Evolutionary conservation across 2,113 vertebrate species (phyloP).

Genomic region (Anseranas semipalmata): DNA sequence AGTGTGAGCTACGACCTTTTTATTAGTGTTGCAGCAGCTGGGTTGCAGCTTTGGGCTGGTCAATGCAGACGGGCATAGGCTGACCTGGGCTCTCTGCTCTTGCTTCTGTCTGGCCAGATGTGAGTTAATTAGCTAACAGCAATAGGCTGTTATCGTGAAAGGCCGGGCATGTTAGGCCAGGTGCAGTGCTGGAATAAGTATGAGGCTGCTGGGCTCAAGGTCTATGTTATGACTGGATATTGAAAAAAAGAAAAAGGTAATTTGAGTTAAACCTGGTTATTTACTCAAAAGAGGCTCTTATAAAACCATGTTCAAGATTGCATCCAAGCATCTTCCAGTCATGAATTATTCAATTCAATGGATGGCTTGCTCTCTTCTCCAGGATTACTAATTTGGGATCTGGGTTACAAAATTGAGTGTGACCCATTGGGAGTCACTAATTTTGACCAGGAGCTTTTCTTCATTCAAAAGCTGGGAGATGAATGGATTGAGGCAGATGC

Average conservation of each 20-base stretch:
- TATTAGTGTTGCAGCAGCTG: neutral
- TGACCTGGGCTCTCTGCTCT: neutral
- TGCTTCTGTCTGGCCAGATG: neutral
- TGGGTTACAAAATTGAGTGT: neutral
- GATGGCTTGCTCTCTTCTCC: neutral
- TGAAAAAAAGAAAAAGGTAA: neutral
- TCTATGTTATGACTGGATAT: rapidly evolving
- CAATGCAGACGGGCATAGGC: neutral
- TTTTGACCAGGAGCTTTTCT: neutral
- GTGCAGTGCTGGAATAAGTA: neutral
- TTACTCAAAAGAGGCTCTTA: neutral
- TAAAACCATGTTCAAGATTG: neutral
- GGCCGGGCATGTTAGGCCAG: neutral
- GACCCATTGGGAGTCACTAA: neutral
- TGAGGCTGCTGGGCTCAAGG: neutral
- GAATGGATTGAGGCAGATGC: neutral
- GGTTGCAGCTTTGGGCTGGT: neutral
- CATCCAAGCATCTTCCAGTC: neutral
- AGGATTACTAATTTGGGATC: neutral
- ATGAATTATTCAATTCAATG: neutral
- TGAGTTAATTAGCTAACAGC: neutral
- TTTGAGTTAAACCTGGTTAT: neutral
- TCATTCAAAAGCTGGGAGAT: neutral
- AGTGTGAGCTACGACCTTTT: neutral
- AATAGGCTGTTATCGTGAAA: neutral